A percentile compares a stretch with the other conserved stretches of the same genome.
These are phyloP conservation scores for Smittia aterrima DNA, from an alignment of 2,888 invertebrate genomes.

Conservation along the genomic window DNA sequence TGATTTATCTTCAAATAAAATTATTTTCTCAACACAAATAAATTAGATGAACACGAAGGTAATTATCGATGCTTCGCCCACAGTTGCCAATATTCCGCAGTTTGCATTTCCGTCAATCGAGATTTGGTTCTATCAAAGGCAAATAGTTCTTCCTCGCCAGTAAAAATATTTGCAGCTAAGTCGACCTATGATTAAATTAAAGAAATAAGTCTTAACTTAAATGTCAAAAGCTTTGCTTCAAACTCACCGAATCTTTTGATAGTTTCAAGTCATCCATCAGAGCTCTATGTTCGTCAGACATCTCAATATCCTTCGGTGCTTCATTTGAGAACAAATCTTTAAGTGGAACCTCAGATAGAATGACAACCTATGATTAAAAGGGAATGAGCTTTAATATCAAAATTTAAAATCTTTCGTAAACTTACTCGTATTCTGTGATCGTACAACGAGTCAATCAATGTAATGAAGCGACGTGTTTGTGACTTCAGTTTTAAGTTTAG, in stretches of 20 bases:
- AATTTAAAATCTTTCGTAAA: conserved; percentile 42
- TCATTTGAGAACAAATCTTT: conserved; percentile 69
- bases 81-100: conserved; percentile 87
- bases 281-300: conserved; percentile 75
- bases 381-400: conserved; percentile 34
- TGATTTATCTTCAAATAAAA: no score
- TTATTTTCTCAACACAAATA: background rate
- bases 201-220: background rate
- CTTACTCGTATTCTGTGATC: conserved; percentile 79
- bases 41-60: background rate
- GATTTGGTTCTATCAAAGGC: conserved; percentile 90
- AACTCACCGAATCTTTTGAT: conserved; percentile 22
- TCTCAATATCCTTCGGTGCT: conserved; percentile 53
- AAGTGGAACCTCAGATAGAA: conserved; percentile 77
- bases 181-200: background rate
- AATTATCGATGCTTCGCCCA: conserved; percentile 60
- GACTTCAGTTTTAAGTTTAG: conserved; percentile 75
- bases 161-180: conserved; percentile 79
- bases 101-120: conserved; percentile 93
- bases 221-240: no score
- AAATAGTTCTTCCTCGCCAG: conserved; percentile 96
- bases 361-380: conserved; percentile 65
- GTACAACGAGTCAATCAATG: conserved; percentile 94
- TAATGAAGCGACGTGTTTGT: conserved; percentile 92
- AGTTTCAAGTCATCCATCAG: conserved; percentile 96